Percentiles rank a stretch among this genome's conserved stretches.
Evolutionary conservation across 2,888 invertebrate species (phyloP).

Genomic region (Caenorhabditis doughertyi): DNA sequence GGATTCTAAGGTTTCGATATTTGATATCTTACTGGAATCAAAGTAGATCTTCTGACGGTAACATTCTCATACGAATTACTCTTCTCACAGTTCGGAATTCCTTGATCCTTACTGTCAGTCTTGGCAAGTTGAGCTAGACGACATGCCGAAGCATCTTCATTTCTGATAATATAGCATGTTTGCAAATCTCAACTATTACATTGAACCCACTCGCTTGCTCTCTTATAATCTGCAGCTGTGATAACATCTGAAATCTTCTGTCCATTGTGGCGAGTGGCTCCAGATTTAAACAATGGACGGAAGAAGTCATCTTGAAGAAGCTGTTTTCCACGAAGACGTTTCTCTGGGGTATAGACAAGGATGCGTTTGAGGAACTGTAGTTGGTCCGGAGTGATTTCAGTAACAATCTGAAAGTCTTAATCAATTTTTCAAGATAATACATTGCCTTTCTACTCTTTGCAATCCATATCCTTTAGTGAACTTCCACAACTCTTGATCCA

Average conservation of each 20-base stretch:
- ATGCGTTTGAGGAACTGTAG: conserved; percentile 67
- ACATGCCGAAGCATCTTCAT: conserved; percentile 32
- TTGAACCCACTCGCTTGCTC: conserved; percentile 45
- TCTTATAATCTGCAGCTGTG: conserved; percentile 61
- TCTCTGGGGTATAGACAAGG: conserved; percentile 71
- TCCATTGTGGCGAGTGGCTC: conserved; percentile 64
- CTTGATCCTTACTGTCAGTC: conserved; percentile 31
- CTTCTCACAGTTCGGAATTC: conserved; percentile 63
- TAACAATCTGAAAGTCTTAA: conserved; percentile 65
- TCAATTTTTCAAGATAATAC: too few relatives aligned
- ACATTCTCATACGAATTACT: conserved; percentile 62
- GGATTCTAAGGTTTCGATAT: not conserved
- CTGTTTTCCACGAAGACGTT: conserved; percentile 66
- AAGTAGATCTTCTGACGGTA: conserved; percentile 46
- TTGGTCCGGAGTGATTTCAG: conserved; percentile 58
- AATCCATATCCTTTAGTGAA: conserved; percentile 50
- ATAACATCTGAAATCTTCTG: conserved; percentile 65
- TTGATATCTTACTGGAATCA: conserved; percentile 30
- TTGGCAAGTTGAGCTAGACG: conserved; percentile 37
- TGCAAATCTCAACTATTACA: not conserved
- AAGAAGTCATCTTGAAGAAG: conserved; percentile 71
- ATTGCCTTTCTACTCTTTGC: too few relatives aligned
- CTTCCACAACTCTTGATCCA: conserved; percentile 35
- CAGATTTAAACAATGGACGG: conserved; percentile 55
- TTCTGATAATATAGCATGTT: conserved; percentile 19